These are phyloP conservation scores for Sipha flava DNA, from an alignment of 1,140 invertebrate species.

Conservation along the genomic window DNA sequence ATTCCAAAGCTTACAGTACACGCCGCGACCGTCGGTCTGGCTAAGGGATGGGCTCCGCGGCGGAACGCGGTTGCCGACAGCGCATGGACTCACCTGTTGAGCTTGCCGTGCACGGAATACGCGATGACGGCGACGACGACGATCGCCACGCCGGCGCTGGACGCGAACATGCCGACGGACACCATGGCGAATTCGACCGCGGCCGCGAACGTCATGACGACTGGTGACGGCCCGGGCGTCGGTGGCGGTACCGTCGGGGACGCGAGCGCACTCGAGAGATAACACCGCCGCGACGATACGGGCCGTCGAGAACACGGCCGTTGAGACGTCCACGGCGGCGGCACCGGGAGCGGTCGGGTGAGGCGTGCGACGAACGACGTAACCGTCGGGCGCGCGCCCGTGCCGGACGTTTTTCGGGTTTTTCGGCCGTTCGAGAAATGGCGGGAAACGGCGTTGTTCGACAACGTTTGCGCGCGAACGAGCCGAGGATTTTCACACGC, in stretches of 20 bases:
- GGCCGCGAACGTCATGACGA: neutral
- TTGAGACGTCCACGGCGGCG: neutral
- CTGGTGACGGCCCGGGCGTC: too few species aligned
- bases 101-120: neutral
- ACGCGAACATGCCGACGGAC: slow-evolving; percentile 24
- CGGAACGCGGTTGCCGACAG: too few species aligned
- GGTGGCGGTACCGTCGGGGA: too few species aligned
- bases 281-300: too few species aligned
- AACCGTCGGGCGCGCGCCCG: neutral
- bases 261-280: too few species aligned
- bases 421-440: too few species aligned
- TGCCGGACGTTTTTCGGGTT: too few species aligned
- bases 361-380: neutral
- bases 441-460: too few species aligned
- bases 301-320: neutral
- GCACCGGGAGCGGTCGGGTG: neutral
- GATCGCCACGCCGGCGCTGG: slow-evolving; percentile 5
- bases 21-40: too few species aligned
- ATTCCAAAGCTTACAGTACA: too few species aligned
- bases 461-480: neutral
- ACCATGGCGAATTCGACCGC: slow-evolving; percentile 1
- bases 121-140: neutral
- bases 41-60: too few species aligned
- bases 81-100: slow-evolving; percentile 16
- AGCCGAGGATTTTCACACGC: too few species aligned